Conservation (phyloP, 2,888 invertebrate genomes). For the Eupsilia transversa region DNA sequence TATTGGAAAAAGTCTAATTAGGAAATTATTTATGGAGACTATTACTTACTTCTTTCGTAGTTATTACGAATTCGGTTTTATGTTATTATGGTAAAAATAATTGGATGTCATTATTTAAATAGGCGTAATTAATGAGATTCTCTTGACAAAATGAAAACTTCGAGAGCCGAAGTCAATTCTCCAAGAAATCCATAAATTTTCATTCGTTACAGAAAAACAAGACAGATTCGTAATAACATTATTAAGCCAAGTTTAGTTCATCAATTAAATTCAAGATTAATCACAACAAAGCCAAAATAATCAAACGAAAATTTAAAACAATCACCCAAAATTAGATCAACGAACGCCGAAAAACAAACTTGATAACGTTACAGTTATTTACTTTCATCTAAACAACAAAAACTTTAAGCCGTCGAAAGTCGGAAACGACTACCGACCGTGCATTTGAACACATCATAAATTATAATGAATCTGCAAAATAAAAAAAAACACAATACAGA, state of each 20-base stretch:
- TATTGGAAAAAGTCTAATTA: neutral
- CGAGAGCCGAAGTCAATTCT: neutral
- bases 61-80: neutral
- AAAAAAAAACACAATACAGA: slow-evolving; percentile 22
- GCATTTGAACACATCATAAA: slow-evolving; percentile 51
- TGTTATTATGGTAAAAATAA: slow-evolving; percentile 14
- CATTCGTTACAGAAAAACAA: neutral
- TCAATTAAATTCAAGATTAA: neutral
- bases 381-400: slow-evolving; percentile 58
- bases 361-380: slow-evolving; percentile 47
- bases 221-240: neutral
- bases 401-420: slow-evolving; percentile 29
- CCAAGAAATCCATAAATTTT: too few relatives aligned
- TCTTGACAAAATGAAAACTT: neutral
- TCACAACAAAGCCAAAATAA: neutral
- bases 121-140: neutral
- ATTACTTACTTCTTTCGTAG: neutral
- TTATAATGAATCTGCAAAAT: slow-evolving; percentile 60
- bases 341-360: slow-evolving; percentile 26
- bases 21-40: slow-evolving; percentile 4
- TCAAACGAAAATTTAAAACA: slow-evolving; percentile 12
- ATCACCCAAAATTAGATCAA: slow-evolving; percentile 31
- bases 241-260: neutral
- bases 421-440: slow-evolving; percentile 37
- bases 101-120: neutral